These are phyloP conservation scores for Gymnorhina tibicen DNA, from an alignment of 2,113 vertebrate species.

Conservation along the genomic window DNA sequence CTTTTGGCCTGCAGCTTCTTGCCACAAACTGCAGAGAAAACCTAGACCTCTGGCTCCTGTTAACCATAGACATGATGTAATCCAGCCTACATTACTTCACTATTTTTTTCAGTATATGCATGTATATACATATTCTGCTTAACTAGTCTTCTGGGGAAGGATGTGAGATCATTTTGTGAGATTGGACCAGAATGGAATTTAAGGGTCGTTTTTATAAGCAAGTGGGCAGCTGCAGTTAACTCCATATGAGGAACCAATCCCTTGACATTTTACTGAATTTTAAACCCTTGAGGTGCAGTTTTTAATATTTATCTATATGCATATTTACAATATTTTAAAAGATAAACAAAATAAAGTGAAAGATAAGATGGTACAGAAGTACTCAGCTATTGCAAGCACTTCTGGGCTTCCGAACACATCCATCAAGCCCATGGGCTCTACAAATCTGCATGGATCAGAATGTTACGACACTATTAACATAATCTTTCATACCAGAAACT, in stretches of 20 bases:
- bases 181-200: not conserved
- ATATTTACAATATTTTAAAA: not conserved
- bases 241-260: not conserved
- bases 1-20: slow-evolving; percentile 16
- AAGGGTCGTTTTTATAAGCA: slow-evolving; percentile 11
- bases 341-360: not conserved
- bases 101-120: not conserved
- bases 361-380: not conserved
- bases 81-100: not conserved
- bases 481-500: not conserved
- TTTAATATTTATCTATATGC: not conserved
- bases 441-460: not conserved
- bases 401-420: not conserved
- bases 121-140: not conserved
- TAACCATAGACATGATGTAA: slow-evolving; percentile 60
- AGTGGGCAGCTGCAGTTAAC: not conserved
- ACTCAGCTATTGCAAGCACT: not conserved
- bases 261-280: not conserved
- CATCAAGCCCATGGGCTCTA: not conserved
- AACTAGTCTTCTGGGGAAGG: slow-evolving; percentile 39
- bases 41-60: slow-evolving; percentile 12
- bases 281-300: not conserved
- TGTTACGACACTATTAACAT: not conserved
- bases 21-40: not conserved
- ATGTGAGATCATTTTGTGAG: slow-evolving; percentile 18